These are phyloP conservation scores for Sylvilagus floridanus DNA, from an alignment of 2,797 vertebrate genomes.

Conservation along the genomic window DNA sequence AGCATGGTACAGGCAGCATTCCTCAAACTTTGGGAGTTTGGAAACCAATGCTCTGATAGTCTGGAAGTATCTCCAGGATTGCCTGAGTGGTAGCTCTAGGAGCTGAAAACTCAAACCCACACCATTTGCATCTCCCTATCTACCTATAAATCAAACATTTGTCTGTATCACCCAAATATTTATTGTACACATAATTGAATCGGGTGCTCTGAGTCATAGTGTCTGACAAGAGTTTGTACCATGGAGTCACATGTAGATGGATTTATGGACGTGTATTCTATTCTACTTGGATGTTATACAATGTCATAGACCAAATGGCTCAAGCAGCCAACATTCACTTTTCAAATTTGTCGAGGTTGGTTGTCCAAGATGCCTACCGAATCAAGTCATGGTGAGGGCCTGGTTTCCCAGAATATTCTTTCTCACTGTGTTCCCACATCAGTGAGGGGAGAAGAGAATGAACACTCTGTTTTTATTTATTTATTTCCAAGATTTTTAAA, in stretches of 20 bases:
- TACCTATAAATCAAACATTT: too few species aligned
- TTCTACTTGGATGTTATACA: not conserved
- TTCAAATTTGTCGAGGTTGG: not conserved
- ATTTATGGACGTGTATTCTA: not conserved
- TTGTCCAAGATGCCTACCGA: not conserved
- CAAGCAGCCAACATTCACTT: not conserved
- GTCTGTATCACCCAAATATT: too few species aligned
- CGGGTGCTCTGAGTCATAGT: not conserved
- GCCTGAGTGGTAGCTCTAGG: not conserved
- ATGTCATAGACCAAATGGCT: not conserved
- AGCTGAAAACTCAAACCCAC: not conserved
- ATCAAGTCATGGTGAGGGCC: not conserved
- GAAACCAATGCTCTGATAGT: not conserved
- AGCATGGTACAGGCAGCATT: not conserved
- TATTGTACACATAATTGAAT: not conserved
- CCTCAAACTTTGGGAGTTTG: not conserved
- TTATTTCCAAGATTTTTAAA: too few species aligned
- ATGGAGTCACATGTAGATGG: not conserved
- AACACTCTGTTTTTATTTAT: too few species aligned
- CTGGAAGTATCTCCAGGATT: not conserved
- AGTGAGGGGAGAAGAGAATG: too few species aligned
- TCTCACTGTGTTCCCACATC: not conserved
- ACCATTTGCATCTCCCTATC: not conserved
- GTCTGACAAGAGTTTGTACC: not conserved
- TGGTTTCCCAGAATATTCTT: not conserved